Conservation (phyloP, 2,797 vertebrate genomes). For the Psittacula echo region DNA sequence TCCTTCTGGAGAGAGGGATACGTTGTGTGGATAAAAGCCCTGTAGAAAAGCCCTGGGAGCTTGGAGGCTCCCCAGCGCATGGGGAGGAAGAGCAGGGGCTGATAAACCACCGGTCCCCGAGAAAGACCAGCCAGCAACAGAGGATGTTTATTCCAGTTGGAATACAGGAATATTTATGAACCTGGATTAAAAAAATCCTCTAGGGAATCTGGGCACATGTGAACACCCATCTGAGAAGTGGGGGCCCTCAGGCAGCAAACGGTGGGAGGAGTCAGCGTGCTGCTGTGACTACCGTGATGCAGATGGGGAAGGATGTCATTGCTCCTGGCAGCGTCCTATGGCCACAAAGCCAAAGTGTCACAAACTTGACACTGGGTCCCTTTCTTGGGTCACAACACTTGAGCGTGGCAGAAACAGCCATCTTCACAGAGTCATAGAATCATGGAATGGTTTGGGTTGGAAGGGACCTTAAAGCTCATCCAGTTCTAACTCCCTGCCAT, state of each 20-base stretch:
- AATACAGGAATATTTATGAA: background rate
- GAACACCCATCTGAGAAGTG: background rate
- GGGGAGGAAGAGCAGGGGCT: background rate
- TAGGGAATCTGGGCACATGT: background rate
- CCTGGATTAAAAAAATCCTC: background rate
- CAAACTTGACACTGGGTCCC: background rate
- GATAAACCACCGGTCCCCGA: fast-evolving
- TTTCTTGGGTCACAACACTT: background rate
- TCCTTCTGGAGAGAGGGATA: background rate
- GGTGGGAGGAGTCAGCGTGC: fast-evolving
- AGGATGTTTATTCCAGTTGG: background rate
- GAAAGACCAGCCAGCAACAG: background rate
- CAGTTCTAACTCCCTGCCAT: background rate
- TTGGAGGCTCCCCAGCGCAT: background rate
- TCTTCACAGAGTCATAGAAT: background rate
- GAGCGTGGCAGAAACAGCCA: background rate
- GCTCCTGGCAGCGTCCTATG: fast-evolving
- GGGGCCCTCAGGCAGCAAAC: background rate
- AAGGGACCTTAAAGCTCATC: background rate
- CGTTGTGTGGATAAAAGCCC: background rate
- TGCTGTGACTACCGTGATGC: background rate
- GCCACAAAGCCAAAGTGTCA: background rate
- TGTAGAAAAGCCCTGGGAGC: background rate
- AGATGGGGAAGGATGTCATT: background rate
- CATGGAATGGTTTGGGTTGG: background rate